Percentiles rank a stretch among this genome's conserved stretches.
These are phyloP conservation scores for Drosophila nannoptera DNA, from an alignment of 1,140 invertebrate species.

Conservation along the genomic window DNA sequence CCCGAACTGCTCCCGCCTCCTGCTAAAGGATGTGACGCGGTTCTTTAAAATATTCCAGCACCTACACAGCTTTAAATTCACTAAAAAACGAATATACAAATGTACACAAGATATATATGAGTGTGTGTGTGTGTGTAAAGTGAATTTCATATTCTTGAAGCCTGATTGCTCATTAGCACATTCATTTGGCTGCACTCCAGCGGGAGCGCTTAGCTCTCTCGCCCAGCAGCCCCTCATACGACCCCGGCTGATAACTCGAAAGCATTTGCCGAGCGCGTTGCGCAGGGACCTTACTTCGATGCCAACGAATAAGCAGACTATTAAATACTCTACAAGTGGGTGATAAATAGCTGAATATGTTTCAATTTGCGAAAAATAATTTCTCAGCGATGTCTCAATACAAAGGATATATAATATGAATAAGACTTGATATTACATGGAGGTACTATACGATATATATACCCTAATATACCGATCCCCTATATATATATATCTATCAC, in stretches of 20 bases:
- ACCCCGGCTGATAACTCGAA: conserved; percentile 36
- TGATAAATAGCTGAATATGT: too few relatives aligned
- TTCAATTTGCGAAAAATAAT: too few relatives aligned
- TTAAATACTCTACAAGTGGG: conserved; percentile 17
- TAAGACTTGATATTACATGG: too few relatives aligned
- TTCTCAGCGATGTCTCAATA: too few relatives aligned
- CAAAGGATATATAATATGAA: too few relatives aligned
- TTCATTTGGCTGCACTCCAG: conserved; percentile 73
- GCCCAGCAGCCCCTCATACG: background rate
- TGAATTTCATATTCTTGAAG: conserved; percentile 61
- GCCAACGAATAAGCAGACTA: background rate
- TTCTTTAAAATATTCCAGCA: conserved; percentile 47
- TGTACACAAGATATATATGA: background rate
- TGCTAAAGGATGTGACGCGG: conserved; percentile 1
- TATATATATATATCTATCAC: too few relatives aligned
- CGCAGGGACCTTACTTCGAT: background rate
- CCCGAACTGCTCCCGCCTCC: background rate
- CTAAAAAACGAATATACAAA: background rate
- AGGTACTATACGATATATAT: too few relatives aligned
- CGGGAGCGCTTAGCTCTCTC: conserved; percentile 25
- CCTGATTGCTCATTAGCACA: conserved; percentile 74
- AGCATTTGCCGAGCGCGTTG: conserved; percentile 25
- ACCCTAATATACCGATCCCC: too few relatives aligned
- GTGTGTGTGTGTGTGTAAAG: background rate
- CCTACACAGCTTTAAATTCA: conserved; percentile 6